Evolutionary conservation across 2,113 vertebrate genomes (phyloP).

Genomic region (Laticauda colubrina): DNA sequence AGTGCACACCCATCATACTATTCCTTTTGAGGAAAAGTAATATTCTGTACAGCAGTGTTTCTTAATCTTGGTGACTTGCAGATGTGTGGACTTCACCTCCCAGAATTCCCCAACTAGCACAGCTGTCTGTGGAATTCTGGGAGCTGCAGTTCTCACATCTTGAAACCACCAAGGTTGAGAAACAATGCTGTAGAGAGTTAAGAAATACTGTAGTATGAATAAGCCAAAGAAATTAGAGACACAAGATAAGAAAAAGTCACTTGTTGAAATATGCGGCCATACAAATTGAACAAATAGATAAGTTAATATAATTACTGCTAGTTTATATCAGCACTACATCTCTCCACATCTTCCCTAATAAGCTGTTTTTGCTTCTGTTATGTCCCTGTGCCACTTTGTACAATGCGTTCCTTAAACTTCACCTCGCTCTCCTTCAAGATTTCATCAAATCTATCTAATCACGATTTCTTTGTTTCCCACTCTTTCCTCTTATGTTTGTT

Average conservation of each 20-base stretch:
- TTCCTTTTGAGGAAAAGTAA: neutral
- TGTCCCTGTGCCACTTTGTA: neutral
- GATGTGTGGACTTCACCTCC: neutral
- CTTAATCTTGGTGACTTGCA: neutral
- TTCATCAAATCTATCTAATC: neutral
- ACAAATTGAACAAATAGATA: neutral
- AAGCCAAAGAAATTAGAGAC: neutral
- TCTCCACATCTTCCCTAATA: neutral
- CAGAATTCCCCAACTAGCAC: neutral
- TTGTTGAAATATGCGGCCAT: neutral
- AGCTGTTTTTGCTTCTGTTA: neutral
- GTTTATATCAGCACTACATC: neutral
- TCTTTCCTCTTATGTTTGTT: neutral
- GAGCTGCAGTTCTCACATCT: too few relatives aligned
- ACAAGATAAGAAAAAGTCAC: neutral
- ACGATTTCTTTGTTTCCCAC: neutral
- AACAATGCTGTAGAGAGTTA: neutral
- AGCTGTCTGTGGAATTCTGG: neutral
- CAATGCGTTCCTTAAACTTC: neutral
- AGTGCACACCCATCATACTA: neutral
- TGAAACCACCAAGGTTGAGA: too few relatives aligned
- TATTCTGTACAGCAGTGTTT: neutral
- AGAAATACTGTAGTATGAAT: neutral
- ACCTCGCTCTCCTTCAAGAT: neutral
- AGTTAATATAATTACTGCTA: neutral